A percentile compares a stretch with the other conserved stretches of the same genome.
Conservation (phyloP, 2,888 invertebrate species). For the Pristionchus maxplancki region DNA sequence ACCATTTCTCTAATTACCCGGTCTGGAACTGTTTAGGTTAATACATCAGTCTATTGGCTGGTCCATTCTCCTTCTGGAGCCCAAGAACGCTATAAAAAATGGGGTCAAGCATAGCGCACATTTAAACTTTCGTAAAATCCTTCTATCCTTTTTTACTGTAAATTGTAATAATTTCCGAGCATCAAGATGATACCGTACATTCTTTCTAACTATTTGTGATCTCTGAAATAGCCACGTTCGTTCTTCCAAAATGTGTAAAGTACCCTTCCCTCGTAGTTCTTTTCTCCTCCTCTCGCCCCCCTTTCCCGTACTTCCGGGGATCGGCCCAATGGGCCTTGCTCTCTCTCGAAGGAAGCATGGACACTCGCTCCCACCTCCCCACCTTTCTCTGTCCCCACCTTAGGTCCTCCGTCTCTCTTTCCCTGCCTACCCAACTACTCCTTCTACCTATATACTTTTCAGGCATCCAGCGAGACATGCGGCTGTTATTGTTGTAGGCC, state of each 20-base stretch:
- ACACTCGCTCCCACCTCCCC: neutral
- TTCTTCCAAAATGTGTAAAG: neutral
- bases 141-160: too few species aligned
- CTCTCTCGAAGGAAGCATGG: neutral
- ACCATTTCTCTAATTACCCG: too few species aligned
- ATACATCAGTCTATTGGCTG: too few species aligned
- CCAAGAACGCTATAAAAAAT: too few species aligned
- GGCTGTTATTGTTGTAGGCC: neutral
- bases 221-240: too few species aligned
- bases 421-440: neutral
- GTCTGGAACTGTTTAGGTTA: too few species aligned
- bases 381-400: neutral
- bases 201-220: too few species aligned
- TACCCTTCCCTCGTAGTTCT: neutral
- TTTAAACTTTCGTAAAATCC: too few species aligned
- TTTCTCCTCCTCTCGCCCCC: neutral
- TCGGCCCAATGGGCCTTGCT: neutral
- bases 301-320: neutral
- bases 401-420: neutral
- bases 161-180: too few species aligned
- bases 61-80: too few species aligned
- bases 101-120: too few species aligned
- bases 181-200: too few species aligned
- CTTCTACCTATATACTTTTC: slow-evolving; percentile 8
- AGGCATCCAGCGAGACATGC: neutral